Evolutionary conservation across 2,113 vertebrate genomes (phyloP), one percentile per base, ranked within the genome.

Genomic region (Eulemur rufifrons): DNA sequence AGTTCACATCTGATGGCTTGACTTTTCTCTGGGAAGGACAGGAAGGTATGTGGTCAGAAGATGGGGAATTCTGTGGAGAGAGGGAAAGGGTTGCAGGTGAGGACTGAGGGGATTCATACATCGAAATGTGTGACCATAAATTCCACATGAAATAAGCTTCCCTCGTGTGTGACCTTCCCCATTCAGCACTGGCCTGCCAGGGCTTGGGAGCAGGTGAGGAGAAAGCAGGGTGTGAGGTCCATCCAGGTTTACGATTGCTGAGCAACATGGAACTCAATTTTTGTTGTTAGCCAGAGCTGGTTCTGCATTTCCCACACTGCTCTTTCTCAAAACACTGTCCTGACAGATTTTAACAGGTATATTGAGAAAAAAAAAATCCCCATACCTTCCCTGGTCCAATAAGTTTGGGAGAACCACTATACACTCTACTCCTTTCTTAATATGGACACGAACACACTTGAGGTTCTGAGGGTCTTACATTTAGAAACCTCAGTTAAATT

Each of bases 401-500:
- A 84, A 78, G 45, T 84, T 78, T 71, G 42, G 52, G 71, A 84
- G 80, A 69, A 71, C 4, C 15, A 13, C 66, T 93, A 0, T 20
- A 32, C 34, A 52, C 23, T 54, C 32, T 64, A 11, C 7, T 66
- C 15, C 52, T 27, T 69, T 87, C 52, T 91, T 93, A 76, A 81
- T 52, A 47, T 27, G 20, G 42, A 69, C 5, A 10, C 29, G 17
- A 81, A 73, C 37, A 74, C 64, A 59, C 54, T 56, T 74, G 73
- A 94, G 76, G 61, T 85, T 94, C 71, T 91, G 45, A 94, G 68
- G 66, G 27, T 77, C 23, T 95, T 80, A 78, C 3, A 56, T 86
- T 81, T 86, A 42, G 63, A 89, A 85, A 86, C 68, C 6, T 34
- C 74, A 77, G 68, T 82, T 85, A 93, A 89, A 95, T 83, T 86